A percentile compares a stretch with the other conserved stretches of the same genome.
phyloP scores from a whole-genome alignment of 2,113 vertebrate genomes.

The Dunckerocampus dactyliophorus region DNA sequence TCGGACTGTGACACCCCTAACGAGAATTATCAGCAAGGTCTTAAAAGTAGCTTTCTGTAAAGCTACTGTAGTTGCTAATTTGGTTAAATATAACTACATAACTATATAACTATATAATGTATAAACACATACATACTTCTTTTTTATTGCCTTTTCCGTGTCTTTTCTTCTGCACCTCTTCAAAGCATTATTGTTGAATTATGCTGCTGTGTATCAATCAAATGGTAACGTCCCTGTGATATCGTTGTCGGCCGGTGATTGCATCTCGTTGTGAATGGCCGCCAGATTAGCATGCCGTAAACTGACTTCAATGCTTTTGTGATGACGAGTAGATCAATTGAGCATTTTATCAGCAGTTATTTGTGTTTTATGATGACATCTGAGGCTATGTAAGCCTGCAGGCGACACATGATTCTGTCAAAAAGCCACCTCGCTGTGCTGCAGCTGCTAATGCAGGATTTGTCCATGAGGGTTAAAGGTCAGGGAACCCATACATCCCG shows the following conservation, averaged over 20 bases:
- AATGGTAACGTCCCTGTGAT: neutral
- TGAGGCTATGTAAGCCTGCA: neutral
- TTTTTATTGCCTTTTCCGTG: neutral
- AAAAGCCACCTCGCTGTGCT: neutral
- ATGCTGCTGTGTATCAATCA: neutral
- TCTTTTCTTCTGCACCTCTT: no score
- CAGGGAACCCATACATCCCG: constrained; percentile 57
- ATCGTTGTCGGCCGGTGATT: neutral
- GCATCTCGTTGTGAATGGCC: neutral
- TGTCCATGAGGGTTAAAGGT: constrained; percentile 42
- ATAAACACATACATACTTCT: neutral
- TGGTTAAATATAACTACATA: neutral
- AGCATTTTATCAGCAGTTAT: constrained; percentile 1
- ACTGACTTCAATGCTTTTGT: neutral
- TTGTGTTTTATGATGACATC: no score
- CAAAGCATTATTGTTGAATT: neutral
- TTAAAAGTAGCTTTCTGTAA: neutral
- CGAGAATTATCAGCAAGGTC: neutral
- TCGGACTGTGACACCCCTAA: no score
- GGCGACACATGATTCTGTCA: neutral
- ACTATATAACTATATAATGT: no score
- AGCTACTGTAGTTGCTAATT: neutral
- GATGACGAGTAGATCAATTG: constrained; percentile 1
- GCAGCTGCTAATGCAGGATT: constrained; percentile 27
- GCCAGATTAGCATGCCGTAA: neutral